Evolutionary conservation across 2,888 invertebrate species (phyloP), one percentile per base, ranked within the genome.

Genomic region (Metallyticus violacea): DNA sequence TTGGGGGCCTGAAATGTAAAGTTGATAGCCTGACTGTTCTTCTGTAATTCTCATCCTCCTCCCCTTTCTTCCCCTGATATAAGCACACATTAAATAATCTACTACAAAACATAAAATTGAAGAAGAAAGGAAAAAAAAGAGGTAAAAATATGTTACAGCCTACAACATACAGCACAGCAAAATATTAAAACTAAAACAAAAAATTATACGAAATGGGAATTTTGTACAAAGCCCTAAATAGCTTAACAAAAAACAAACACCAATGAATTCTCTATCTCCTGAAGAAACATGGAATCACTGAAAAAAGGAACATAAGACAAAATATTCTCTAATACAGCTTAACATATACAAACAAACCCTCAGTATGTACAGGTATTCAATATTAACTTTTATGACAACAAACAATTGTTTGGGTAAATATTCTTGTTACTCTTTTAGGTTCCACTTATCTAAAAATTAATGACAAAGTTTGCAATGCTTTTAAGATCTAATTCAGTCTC

Each of bases 21-120:
- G 40, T 62, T 62, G 9, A 62, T 62, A 62, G 15, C 9, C 40
- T 62, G 40, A 62, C 82, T 77, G 29, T 80, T 86, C 26, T n/a
- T 62, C 79, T 80, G n/a, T 25, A 84, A 86, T 87, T 86, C 80
- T 62, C 87, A 86, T 87, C 85, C 87, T 87, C 87, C 86, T 86
- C 87, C 87, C 86, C 77, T 85, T 62, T 62, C 40, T 62, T 87
- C 86, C 85, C 86, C 83, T 86, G 81, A 81, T 77, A 76, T 79
- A 28, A 30, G 62, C 79, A n/a, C 27, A 30, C 22, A 81, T 76
- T 7, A 30, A 85, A 82, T 22, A 62, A 22, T 83, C 28, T 83
- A 82, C 76, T 81, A n/a, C 25, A 29, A 79, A n/a, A n/a, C n/a
- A n/a, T n/a, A n/a, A n/a, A n/a, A n/a, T n/a, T n/a, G n/a, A n/a